phyloP scores from a whole-genome alignment of 2,113 vertebrate genomes.

The Ceyx margarethae region DNA sequence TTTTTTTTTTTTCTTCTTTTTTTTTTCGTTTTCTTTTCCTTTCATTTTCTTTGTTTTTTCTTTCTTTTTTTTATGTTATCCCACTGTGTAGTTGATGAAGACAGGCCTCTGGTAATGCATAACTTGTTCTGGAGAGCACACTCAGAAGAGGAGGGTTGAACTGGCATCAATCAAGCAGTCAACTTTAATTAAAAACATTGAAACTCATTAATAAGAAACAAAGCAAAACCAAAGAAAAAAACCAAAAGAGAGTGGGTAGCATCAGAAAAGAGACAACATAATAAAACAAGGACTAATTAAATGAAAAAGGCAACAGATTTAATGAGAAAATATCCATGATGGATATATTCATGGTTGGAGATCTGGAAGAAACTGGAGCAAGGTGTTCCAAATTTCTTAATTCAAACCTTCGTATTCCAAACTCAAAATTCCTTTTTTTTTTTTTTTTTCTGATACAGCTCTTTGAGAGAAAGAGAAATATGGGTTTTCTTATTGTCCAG shows the following conservation, averaged over 20 bases:
- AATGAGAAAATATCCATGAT: not conserved
- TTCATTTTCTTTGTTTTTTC: no score
- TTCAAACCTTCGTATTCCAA: no score
- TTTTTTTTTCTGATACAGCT: no score
- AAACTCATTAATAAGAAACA: not conserved
- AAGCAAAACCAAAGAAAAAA: not conserved
- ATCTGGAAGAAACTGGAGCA: no score
- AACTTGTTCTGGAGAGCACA: slow-evolving; percentile 12
- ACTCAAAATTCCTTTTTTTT: no score
- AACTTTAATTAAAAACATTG: not conserved
- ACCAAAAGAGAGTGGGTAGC: not conserved
- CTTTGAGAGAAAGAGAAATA: no score
- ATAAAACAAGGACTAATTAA: not conserved
- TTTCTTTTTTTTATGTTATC: not conserved
- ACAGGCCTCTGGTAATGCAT: not conserved
- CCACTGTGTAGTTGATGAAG: not conserved
- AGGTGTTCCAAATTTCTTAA: no score
- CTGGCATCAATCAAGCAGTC: slow-evolving; percentile 15
- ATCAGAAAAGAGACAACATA: not conserved
- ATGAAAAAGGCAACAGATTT: not conserved
- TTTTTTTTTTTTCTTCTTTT: rapidly evolving
- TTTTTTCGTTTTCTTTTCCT: rapidly evolving
- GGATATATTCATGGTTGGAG: no score
- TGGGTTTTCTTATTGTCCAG: not conserved
- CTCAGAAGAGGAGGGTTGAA: not conserved